Percentiles rank a stretch among this genome's conserved stretches.
Evolutionary conservation across 2,888 invertebrate species (phyloP).

Genomic region (Ectobius pallidus): DNA sequence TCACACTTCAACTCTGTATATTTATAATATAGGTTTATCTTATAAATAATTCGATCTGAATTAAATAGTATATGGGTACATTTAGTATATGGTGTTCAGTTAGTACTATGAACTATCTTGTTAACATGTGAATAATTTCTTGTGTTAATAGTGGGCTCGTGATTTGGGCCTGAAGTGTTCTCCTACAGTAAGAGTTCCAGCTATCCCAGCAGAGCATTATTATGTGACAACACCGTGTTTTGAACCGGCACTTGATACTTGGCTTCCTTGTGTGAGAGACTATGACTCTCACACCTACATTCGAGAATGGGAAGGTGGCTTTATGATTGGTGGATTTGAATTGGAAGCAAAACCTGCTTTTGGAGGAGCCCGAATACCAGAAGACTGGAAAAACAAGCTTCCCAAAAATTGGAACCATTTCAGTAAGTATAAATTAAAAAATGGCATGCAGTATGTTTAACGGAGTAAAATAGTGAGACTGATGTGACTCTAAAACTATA

Average conservation of each 20-base stretch:
- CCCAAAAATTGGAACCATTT: conserved; percentile 67
- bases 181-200: conserved; percentile 68
- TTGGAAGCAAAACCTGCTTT: conserved; percentile 69
- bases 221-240: conserved; percentile 65
- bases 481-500: too few species aligned
- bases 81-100: too few species aligned
- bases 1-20: too few species aligned
- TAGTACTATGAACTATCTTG: too few species aligned
- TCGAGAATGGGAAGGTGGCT: conserved; percentile 63
- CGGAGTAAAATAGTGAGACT: too few species aligned
- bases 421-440: conserved; percentile 55
- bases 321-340: conserved; percentile 72
- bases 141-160: conserved; percentile 60
- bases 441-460: too few species aligned
- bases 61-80: too few species aligned
- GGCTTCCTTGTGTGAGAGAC: conserved; percentile 65
- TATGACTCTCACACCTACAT: conserved; percentile 68
- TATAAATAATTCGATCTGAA: too few species aligned
- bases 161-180: conserved; percentile 64
- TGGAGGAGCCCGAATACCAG: conserved; percentile 53
- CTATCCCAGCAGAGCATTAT: conserved; percentile 73
- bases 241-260: conserved; percentile 50
- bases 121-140: too few species aligned
- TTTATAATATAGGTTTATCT: too few species aligned
- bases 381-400: conserved; percentile 60